A percentile compares a stretch with the other conserved stretches of the same genome.
Conservation (phyloP, 2,888 invertebrate species). For the Ophion ventricosus region DNA sequence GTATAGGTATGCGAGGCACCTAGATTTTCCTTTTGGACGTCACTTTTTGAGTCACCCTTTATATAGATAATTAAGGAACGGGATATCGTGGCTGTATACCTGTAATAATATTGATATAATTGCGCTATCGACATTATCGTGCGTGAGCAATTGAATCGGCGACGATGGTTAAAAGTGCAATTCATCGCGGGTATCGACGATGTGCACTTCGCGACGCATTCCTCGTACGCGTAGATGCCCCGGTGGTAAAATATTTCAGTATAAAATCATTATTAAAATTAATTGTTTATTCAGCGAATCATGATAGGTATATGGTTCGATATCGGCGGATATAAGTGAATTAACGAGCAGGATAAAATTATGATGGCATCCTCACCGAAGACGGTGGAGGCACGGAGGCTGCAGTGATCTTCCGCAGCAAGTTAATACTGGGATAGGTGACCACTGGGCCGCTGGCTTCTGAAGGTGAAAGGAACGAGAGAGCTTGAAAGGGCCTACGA, state of each 20-base stretch:
- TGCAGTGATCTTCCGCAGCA: background rate
- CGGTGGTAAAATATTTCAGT: background rate
- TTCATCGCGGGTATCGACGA: constrained; percentile 15
- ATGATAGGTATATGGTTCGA: background rate
- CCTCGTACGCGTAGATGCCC: background rate
- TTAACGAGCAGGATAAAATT: background rate
- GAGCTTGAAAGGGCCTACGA: too few relatives aligned
- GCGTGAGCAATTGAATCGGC: constrained; percentile 13
- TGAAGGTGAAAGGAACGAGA: too few relatives aligned
- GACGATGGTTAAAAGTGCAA: constrained; percentile 15
- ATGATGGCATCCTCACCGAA: background rate
- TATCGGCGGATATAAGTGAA: background rate
- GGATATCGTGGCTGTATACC: background rate
- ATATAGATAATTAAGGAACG: constrained; percentile 34
- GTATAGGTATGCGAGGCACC: background rate
- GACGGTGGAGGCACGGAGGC: background rate
- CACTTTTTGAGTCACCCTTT: background rate
- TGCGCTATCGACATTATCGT: constrained; percentile 34
- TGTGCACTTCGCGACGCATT: background rate
- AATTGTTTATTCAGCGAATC: constrained; percentile 1
- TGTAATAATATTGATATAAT: constrained; percentile 24
- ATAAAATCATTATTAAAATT: constrained; percentile 3
- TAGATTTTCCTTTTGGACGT: background rate
- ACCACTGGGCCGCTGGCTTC: too few relatives aligned
- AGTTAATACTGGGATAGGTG: background rate